phyloP scores from a whole-genome alignment of 2,797 vertebrate species.

The Lepus townsendii region DNA sequence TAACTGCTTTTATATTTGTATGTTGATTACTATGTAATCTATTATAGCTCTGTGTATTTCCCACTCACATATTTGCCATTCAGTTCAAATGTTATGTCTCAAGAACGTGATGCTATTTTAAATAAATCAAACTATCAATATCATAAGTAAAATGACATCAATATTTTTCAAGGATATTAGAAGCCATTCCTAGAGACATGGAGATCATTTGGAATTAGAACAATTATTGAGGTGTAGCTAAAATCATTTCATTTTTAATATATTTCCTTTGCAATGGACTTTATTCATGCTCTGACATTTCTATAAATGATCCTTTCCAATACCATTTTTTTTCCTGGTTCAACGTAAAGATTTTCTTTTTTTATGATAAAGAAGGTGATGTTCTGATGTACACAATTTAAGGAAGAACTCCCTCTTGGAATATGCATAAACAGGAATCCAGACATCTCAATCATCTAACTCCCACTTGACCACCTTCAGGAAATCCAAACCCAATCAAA shows the following conservation, averaged over 20 bases:
- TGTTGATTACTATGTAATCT: constrained; percentile 27
- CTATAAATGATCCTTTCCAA: background rate
- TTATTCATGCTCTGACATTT: background rate
- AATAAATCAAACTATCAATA: constrained; percentile 8
- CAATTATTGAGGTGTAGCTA: background rate
- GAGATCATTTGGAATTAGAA: constrained; percentile 5
- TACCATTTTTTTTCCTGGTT: constrained; percentile 11
- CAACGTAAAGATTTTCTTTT: background rate
- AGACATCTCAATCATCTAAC: background rate
- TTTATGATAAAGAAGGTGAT: background rate
- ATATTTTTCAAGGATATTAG: constrained; percentile 29
- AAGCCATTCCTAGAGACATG: background rate
- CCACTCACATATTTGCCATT: background rate
- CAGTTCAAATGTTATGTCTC: constrained; percentile 8
- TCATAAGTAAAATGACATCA: background rate
- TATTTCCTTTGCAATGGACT: constrained; percentile 44
- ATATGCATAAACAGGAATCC: fast-evolving
- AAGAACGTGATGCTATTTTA: constrained; percentile 34
- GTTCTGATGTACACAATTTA: background rate
- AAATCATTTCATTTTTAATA: constrained; percentile 22
- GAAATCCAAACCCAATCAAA: background rate
- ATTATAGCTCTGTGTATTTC: constrained; percentile 36
- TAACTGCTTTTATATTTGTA: constrained; percentile 64
- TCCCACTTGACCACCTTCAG: background rate
- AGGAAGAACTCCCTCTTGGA: background rate